Evolutionary conservation across 2,113 vertebrate species (phyloP).

Genomic region (Chiloscyllium plagiosum): DNA sequence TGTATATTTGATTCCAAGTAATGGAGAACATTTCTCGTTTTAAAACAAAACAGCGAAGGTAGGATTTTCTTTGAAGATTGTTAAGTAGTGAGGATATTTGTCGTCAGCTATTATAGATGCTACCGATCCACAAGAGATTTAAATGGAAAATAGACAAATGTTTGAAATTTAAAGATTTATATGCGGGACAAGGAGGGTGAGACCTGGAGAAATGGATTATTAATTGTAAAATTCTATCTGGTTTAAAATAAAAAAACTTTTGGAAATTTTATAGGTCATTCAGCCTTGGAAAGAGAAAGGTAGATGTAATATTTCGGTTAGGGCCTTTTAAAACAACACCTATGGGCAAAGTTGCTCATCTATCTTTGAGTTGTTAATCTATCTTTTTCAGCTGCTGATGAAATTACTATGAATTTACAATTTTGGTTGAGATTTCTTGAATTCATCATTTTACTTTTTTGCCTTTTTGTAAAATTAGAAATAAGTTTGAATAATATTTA

Average conservation of each 20-base stretch:
- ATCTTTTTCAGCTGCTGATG: slow-evolving; percentile 9
- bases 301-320: not conserved
- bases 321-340: not conserved
- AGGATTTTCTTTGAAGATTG: not conserved
- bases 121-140: not conserved
- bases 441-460: not conserved
- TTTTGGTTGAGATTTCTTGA: not conserved
- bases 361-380: not conserved
- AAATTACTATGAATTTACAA: not conserved
- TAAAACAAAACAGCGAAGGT: not conserved
- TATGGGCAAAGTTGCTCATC: not conserved
- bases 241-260: not conserved
- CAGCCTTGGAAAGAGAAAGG: not conserved
- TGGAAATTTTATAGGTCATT: not conserved
- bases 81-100: not conserved
- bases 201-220: not conserved
- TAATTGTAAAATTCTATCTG: not conserved
- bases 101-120: not conserved
- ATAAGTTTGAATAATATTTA: not conserved
- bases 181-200: not conserved
- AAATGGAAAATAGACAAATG: not conserved
- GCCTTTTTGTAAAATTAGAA: not conserved
- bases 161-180: not conserved
- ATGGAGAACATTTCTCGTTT: not conserved
- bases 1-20: not conserved